Conservation (phyloP, 1,140 invertebrate species). For the Listronotus bonariensis region DNA sequence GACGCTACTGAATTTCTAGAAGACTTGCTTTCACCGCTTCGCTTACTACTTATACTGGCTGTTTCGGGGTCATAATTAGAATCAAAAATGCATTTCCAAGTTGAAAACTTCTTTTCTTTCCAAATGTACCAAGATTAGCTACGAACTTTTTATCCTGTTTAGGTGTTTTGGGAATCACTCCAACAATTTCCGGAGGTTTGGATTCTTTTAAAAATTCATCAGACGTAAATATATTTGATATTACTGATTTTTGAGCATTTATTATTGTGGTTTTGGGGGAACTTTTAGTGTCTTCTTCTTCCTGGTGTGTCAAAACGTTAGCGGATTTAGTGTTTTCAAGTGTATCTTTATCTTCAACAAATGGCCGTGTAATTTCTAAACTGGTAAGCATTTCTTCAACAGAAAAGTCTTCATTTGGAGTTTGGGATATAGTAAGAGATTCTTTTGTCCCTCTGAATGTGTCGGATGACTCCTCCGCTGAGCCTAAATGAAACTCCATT, state of each 20-base stretch:
- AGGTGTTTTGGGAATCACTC: constrained; percentile 41
- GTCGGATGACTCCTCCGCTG: not conserved
- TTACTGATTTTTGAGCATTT: constrained; percentile 8
- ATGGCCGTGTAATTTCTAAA: constrained; percentile 22
- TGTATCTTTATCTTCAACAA: constrained; percentile 14
- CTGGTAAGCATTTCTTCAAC: constrained; percentile 29
- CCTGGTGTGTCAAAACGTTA: not conserved
- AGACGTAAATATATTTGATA: constrained; percentile 20
- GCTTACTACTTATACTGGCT: constrained; percentile 22
- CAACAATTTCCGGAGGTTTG: constrained; percentile 45
- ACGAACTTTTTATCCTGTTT: constrained; percentile 28
- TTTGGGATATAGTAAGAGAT: not conserved
- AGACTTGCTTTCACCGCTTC: constrained; percentile 18
- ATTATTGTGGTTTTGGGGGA: constrained; percentile 1
- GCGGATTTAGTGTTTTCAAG: not conserved
- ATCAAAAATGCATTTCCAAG: constrained; percentile 34
- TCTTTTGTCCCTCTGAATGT: not conserved
- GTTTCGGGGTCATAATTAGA: constrained; percentile 27
- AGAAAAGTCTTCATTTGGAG: constrained; percentile 20
- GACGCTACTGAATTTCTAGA: constrained; percentile 33
- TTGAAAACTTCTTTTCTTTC: constrained; percentile 42
- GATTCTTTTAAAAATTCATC: constrained; percentile 21
- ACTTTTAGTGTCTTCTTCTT: constrained; percentile 1
- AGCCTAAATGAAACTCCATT: constrained; percentile 9
- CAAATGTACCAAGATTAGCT: constrained; percentile 37